A percentile compares a stretch with the other conserved stretches of the same genome.
phyloP scores from a whole-genome alignment of 2,113 vertebrate species.

The Spilogale gracilis region DNA sequence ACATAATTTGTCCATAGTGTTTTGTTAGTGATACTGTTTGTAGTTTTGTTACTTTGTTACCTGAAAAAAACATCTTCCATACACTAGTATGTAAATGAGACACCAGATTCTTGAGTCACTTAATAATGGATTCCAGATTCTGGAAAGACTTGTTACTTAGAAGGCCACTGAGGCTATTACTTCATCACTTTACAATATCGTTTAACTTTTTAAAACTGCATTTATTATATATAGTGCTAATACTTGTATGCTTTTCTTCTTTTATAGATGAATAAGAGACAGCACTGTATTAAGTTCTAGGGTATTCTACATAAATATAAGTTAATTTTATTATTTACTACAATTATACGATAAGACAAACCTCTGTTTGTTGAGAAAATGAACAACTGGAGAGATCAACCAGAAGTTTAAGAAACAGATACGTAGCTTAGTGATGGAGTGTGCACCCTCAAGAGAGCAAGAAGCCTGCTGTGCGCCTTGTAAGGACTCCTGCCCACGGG shows the following conservation, averaged over 20 bases:
- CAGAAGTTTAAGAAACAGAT: background rate
- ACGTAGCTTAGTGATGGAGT: background rate
- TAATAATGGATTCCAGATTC: background rate
- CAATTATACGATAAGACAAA: background rate
- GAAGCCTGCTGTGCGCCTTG: background rate
- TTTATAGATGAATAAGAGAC: background rate
- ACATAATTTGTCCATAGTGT: background rate
- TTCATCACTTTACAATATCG: background rate
- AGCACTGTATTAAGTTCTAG: background rate
- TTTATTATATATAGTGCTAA: background rate
- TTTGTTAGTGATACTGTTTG: background rate
- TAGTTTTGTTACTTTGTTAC: background rate
- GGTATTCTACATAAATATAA: background rate
- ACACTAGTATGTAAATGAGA: background rate
- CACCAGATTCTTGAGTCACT: background rate
- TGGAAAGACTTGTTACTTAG: background rate
- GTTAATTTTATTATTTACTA: slow-evolving; percentile 50
- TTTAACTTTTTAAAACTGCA: background rate
- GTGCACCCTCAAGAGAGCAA: accelerated
- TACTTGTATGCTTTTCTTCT: background rate
- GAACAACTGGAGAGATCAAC: background rate
- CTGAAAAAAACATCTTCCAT: background rate
- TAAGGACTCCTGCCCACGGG: accelerated
- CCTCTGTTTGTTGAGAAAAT: background rate
- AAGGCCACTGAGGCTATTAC: background rate